Percentiles rank a stretch among this genome's conserved stretches.
These are phyloP conservation scores for Butastur rufipennis DNA, from an alignment of 2,113 vertebrate species.

Conservation along the genomic window DNA sequence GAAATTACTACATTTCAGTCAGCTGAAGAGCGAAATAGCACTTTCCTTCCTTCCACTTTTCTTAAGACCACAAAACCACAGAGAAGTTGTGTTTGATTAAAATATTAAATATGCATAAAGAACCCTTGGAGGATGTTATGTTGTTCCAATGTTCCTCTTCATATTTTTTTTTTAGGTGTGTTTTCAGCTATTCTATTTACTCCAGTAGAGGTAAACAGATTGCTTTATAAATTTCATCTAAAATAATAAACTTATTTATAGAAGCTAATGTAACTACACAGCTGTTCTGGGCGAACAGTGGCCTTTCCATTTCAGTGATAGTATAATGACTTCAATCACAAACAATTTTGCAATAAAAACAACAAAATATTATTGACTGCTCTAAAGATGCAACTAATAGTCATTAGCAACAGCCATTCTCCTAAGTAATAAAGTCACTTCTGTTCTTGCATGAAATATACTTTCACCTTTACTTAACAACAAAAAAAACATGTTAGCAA, in stretches of 20 bases:
- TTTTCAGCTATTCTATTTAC: background rate
- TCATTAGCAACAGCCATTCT: background rate
- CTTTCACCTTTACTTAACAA: background rate
- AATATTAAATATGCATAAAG: background rate
- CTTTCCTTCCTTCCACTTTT: constrained; percentile 13
- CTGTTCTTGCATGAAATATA: background rate
- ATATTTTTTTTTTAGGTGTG: background rate
- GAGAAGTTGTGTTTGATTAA: constrained; percentile 5
- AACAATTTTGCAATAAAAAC: background rate
- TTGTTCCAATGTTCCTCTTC: background rate
- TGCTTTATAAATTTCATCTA: constrained; percentile 22
- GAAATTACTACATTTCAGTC: constrained; percentile 43
- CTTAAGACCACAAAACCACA: constrained; percentile 24
- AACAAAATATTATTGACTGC: background rate
- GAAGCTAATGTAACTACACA: background rate
- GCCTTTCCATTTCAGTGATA: background rate
- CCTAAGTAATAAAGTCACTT: background rate
- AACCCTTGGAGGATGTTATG: background rate
- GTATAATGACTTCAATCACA: background rate
- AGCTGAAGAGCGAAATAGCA: background rate
- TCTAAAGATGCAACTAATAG: background rate
- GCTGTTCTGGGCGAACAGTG: background rate
- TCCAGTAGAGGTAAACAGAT: background rate
- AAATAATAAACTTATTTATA: constrained; percentile 40
- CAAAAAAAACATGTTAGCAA: background rate